Conservation (phyloP, 1,140 invertebrate species). For the Gonioctena quinquepunctata region DNA sequence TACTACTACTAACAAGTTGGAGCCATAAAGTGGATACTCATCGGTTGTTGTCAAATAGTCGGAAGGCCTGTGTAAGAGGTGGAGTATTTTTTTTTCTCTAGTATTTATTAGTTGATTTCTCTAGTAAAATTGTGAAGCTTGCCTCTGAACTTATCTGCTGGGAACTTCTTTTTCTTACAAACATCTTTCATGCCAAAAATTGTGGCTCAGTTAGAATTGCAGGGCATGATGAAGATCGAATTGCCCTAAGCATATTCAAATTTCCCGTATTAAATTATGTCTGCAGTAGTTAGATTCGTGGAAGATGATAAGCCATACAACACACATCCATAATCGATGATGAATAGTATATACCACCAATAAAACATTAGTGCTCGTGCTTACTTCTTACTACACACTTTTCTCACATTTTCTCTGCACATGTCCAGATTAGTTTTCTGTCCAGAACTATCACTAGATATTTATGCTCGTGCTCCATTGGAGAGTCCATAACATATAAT, state of each 20-base stretch:
- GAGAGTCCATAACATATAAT: not conserved
- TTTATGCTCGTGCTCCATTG: not conserved
- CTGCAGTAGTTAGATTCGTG: too few relatives aligned
- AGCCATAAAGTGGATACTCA: too few relatives aligned
- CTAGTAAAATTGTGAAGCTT: not conserved
- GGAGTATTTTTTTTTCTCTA: too few relatives aligned
- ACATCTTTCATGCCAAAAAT: slow-evolving; percentile 25
- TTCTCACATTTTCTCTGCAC: not conserved
- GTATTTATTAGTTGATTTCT: not conserved
- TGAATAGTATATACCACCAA: too few relatives aligned
- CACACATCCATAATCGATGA: not conserved
- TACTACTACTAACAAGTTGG: too few relatives aligned
- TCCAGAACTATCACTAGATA: not conserved
- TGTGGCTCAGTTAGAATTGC: not conserved
- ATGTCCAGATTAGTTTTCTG: too few relatives aligned
- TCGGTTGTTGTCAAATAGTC: too few relatives aligned
- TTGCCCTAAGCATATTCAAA: not conserved
- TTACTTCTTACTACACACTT: not conserved
- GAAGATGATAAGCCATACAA: too few relatives aligned
- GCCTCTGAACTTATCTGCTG: not conserved
- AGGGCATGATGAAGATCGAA: not conserved
- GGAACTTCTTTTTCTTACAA: not conserved
- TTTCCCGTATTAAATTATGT: too few relatives aligned
- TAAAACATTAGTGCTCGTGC: not conserved
- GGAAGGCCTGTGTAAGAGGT: too few relatives aligned